Evolutionary conservation across 1,140 invertebrate genomes (phyloP).

Genomic region (Ephestia elutella): DNA sequence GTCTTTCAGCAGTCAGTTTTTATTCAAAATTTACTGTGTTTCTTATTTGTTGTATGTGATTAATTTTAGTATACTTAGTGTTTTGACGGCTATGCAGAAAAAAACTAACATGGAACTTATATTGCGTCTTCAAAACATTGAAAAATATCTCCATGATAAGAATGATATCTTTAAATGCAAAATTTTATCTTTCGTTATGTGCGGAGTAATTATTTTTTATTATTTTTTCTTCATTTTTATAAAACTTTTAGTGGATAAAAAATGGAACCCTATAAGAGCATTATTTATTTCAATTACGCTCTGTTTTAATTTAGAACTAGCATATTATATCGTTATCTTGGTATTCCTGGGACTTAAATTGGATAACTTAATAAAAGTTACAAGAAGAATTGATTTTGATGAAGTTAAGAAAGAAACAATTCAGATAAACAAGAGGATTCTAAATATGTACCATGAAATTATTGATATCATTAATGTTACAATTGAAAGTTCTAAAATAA

Average conservation of each 20-base stretch:
- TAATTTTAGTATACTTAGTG: slow-evolving; percentile 11
- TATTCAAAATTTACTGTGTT: slow-evolving; percentile 12
- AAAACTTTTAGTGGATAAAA: slow-evolving; percentile 11
- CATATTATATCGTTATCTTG: slow-evolving; percentile 9
- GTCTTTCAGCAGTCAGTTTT: slow-evolving; percentile 10
- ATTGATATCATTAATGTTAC: slow-evolving; percentile 11
- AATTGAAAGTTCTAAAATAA: slow-evolving; percentile 2
- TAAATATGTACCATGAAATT: neutral
- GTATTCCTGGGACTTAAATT: slow-evolving; percentile 19
- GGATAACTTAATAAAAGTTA: slow-evolving; percentile 9
- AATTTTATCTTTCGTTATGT: neutral
- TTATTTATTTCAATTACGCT: slow-evolving; percentile 16
- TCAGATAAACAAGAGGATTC: slow-evolving; percentile 8
- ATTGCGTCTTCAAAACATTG: slow-evolving; percentile 14
- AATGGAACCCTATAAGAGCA: slow-evolving; percentile 18
- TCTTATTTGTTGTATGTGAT: slow-evolving; percentile 16
- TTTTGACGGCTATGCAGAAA: slow-evolving; percentile 12
- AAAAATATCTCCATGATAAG: slow-evolving; percentile 10
- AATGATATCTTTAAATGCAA: slow-evolving; percentile 14
- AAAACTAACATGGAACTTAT: slow-evolving; percentile 16
- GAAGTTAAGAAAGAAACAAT: neutral
- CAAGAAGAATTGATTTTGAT: slow-evolving; percentile 3
- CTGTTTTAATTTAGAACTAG: slow-evolving; percentile 21
- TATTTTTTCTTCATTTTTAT: slow-evolving; percentile 12
- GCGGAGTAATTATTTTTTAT: neutral